A percentile compares a stretch with the other conserved stretches of the same genome.
phyloP scores from a whole-genome alignment of 1,140 invertebrate species.

The Dryas iulia region DNA sequence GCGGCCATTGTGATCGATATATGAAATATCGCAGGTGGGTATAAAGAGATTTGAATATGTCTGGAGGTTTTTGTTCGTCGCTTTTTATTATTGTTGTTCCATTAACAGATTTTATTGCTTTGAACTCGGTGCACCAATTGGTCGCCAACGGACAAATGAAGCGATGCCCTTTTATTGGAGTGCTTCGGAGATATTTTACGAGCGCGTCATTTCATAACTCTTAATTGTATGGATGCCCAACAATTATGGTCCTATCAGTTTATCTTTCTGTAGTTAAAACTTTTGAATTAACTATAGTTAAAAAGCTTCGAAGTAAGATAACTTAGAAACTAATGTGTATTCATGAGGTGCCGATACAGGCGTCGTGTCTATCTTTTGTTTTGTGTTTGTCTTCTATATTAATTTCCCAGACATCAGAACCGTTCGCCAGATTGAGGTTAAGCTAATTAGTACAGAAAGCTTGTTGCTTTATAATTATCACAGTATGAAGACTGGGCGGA shows the following conservation, averaged over 20 bases:
- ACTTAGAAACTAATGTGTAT: not conserved
- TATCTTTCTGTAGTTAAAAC: not conserved
- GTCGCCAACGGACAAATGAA: conserved; percentile 52
- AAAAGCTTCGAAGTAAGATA: not conserved
- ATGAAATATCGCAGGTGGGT: conserved; percentile 49
- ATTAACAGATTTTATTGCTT: conserved; percentile 68
- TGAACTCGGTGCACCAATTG: conserved; percentile 63
- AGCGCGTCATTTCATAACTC: conserved; percentile 53
- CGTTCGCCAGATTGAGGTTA: conserved; percentile 27
- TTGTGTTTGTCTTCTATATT: conserved; percentile 14
- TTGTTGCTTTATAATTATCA: conserved; percentile 32
- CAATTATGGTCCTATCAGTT: conserved; percentile 32
- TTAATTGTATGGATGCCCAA: conserved; percentile 46
- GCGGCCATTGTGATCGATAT: conserved; percentile 39
- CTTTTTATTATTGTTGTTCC: conserved; percentile 69
- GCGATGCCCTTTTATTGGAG: conserved; percentile 55
- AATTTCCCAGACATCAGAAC: conserved; percentile 30
- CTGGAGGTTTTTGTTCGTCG: conserved; percentile 51
- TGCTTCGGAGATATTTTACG: conserved; percentile 51
- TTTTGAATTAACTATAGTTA: not conserved
- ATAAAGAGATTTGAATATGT: conserved; percentile 62
- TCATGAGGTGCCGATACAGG: not conserved
- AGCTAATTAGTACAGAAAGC: conserved; percentile 31
- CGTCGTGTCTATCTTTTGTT: not conserved
- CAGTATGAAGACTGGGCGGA: conserved; percentile 27